These are phyloP conservation scores for Aricia agestis DNA, from an alignment of 1,140 invertebrate genomes.

Conservation along the genomic window DNA sequence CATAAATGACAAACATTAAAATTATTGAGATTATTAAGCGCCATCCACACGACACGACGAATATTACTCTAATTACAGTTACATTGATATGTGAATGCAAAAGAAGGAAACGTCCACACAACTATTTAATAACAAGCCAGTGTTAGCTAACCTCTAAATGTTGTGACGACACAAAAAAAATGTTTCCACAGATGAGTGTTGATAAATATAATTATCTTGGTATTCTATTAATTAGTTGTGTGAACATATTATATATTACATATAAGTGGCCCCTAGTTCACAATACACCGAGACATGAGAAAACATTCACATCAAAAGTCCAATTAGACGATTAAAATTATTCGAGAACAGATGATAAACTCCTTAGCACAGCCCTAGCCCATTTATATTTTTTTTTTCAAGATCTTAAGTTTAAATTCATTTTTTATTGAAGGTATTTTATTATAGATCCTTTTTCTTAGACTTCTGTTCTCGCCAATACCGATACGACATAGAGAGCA, in stretches of 20 bases:
- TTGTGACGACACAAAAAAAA: not conserved
- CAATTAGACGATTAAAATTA: not conserved
- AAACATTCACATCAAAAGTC: conserved; percentile 19
- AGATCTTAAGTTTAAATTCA: not conserved
- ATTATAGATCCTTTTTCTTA: no score
- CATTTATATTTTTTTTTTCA: not conserved
- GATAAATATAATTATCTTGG: no score
- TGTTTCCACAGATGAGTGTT: not conserved
- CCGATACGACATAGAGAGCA: conserved; percentile 37
- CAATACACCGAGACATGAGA: conserved; percentile 28
- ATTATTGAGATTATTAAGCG: conserved; percentile 26
- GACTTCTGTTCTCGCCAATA: conserved; percentile 16
- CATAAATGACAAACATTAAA: conserved; percentile 23
- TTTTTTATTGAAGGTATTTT: no score
- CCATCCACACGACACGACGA: conserved; percentile 68
- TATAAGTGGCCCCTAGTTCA: conserved; percentile 64
- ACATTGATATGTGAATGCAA: conserved; percentile 66
- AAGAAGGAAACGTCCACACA: conserved; percentile 40
- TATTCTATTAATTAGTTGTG: conserved; percentile 21
- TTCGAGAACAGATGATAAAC: not conserved
- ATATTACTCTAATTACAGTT: conserved; percentile 47
- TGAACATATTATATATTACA: conserved; percentile 28
- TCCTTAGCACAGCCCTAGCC: no score
- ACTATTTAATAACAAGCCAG: conserved; percentile 27
- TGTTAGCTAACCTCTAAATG: no score